These are phyloP conservation scores for Gasterosteus aculeatus DNA, from an alignment of 2,113 vertebrate species.

Conservation along the genomic window DNA sequence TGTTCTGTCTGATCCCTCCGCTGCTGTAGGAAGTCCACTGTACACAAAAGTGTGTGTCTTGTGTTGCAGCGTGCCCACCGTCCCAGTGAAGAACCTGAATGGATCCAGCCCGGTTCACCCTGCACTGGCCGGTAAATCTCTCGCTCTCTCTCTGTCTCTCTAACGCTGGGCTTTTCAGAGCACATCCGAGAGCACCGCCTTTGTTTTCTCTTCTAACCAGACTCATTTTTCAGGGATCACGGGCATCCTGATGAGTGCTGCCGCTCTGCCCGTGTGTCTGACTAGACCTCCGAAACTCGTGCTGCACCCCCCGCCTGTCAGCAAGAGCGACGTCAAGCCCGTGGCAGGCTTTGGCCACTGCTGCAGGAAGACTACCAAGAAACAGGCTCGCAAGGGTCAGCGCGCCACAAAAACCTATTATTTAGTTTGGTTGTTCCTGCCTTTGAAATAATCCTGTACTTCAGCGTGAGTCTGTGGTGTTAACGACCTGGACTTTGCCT, in stretches of 20 bases:
- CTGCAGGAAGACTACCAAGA: constrained; percentile 94
- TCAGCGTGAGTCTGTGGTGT: background rate
- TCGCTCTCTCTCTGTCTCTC: background rate
- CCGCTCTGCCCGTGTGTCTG: constrained; percentile 91
- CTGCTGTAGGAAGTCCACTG: background rate
- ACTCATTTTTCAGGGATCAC: constrained; percentile 86
- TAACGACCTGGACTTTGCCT: background rate
- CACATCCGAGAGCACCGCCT: background rate
- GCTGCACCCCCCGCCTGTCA: constrained; percentile 91
- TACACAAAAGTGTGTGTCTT: constrained; percentile 22
- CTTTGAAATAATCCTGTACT: background rate
- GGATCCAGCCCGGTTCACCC: constrained; percentile 92
- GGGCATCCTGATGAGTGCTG: constrained; percentile 95
- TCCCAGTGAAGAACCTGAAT: constrained; percentile 94
- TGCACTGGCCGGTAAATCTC: constrained; percentile 87
- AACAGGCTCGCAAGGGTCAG: constrained; percentile 92
- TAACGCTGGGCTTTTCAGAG: background rate
- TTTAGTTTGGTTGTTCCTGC: background rate
- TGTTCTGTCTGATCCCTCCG: accelerated
- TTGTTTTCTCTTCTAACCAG: constrained; percentile 3
- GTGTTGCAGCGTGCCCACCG: constrained; percentile 86
- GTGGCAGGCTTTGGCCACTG: constrained; percentile 90
- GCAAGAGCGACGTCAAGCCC: constrained; percentile 94
- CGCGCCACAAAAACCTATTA: background rate
- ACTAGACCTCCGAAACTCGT: constrained; percentile 92